Percentiles rank a stretch among this genome's conserved stretches.
These are phyloP conservation scores for Oostethus manadensis DNA, from an alignment of 2,113 vertebrate genomes.

Conservation along the genomic window DNA sequence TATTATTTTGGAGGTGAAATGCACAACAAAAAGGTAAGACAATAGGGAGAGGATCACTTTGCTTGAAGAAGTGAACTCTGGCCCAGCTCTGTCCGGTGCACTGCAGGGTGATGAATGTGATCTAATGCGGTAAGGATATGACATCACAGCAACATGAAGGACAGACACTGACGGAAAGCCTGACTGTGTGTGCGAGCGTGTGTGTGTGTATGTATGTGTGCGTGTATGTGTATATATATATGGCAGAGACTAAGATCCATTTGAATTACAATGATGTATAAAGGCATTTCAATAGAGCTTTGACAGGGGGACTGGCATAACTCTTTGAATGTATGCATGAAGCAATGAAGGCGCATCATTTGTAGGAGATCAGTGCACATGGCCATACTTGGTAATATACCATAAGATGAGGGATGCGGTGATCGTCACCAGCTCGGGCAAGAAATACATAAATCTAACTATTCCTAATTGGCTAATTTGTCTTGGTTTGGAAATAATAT, in stretches of 20 bases:
- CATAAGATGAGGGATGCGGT: neutral
- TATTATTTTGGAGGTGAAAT: slow-evolving; percentile 1
- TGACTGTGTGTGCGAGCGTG: neutral
- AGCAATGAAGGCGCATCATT: neutral
- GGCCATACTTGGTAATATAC: neutral
- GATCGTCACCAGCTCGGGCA: slow-evolving; percentile 1
- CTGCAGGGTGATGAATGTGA: slow-evolving; percentile 37
- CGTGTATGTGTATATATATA: neutral
- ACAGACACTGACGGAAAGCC: slow-evolving; percentile 14
- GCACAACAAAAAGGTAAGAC: slow-evolving; percentile 1
- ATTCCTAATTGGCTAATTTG: neutral
- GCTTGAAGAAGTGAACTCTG: slow-evolving; percentile 35
- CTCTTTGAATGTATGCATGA: slow-evolving; percentile 8
- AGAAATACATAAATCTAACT: neutral
- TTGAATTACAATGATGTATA: slow-evolving; percentile 38
- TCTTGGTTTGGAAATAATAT: neutral
- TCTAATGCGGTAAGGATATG: slow-evolving; percentile 36
- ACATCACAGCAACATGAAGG: slow-evolving; percentile 6
- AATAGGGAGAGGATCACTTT: slow-evolving; percentile 14
- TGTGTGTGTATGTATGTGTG: neutral
- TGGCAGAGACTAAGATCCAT: slow-evolving; percentile 16
- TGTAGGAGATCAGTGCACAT: neutral
- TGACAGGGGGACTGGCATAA: neutral
- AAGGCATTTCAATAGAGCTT: slow-evolving; percentile 15
- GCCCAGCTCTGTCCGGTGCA: slow-evolving; percentile 6